A percentile compares a stretch with the other conserved stretches of the same genome.
These are phyloP conservation scores for Chaetops frenatus DNA, from an alignment of 2,113 vertebrate genomes.

Conservation along the genomic window DNA sequence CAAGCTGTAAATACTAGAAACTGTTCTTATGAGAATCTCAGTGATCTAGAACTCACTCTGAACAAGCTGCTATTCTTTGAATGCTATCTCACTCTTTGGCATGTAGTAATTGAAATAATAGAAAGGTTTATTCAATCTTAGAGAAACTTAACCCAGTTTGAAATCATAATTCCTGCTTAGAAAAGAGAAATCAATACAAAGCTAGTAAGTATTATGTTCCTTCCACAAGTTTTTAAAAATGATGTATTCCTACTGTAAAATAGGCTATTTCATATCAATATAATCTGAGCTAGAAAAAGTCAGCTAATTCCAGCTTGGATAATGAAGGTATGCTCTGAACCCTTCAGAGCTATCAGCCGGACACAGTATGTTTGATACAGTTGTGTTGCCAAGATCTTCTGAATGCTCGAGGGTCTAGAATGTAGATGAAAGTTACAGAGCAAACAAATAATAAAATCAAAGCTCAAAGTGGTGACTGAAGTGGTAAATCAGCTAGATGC, in stretches of 20 bases:
- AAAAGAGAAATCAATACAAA: constrained; percentile 53
- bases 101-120: constrained; percentile 26
- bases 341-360: background rate
- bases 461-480: background rate
- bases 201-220: constrained; percentile 3
- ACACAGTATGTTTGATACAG: background rate
- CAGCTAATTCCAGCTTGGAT: constrained; percentile 5
- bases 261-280: constrained; percentile 1
- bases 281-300: background rate
- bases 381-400: background rate
- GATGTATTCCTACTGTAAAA: background rate
- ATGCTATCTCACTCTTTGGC: constrained; percentile 3
- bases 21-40: constrained; percentile 6
- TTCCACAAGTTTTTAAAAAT: background rate
- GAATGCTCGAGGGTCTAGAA: background rate
- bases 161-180: constrained; percentile 50
- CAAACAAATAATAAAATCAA: constrained; percentile 5
- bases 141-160: constrained; percentile 54
- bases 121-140: constrained; percentile 25
- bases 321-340: background rate
- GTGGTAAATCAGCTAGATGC: background rate
- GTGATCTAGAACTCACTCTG: constrained; percentile 16
- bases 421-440: background rate
- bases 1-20: background rate
- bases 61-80: constrained; percentile 11